Conservation (phyloP, 2,888 invertebrate species). For the Diadromus collaris region DNA sequence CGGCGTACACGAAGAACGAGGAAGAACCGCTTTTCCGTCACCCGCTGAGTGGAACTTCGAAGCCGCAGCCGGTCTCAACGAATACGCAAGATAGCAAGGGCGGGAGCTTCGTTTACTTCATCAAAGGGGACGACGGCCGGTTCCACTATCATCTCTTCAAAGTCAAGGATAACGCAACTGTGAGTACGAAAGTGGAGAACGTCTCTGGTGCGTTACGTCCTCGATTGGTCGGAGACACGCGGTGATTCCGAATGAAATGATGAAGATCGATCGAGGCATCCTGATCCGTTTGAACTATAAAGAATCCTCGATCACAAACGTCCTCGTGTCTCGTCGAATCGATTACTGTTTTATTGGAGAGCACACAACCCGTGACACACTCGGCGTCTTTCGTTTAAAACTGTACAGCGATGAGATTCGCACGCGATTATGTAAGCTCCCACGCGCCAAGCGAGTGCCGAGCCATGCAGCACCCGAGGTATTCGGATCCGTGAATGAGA, state of each 20-base stretch:
- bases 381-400: neutral
- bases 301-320: conserved; percentile 44
- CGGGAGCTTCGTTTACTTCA: conserved; percentile 86
- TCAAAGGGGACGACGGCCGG: conserved; percentile 87
- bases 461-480: conserved; percentile 28
- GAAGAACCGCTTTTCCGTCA: conserved; percentile 76
- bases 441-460: conserved; percentile 19
- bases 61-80: conserved; percentile 79
- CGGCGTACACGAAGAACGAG: conserved; percentile 72
- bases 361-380: conserved; percentile 31
- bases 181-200: conserved; percentile 80
- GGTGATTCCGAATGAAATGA: conserved; percentile 17
- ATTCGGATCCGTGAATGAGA: conserved; percentile 59
- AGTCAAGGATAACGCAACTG: conserved; percentile 85
- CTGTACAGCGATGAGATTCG: conserved; percentile 32
- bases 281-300: conserved; percentile 30
- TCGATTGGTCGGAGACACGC: neutral
- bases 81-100: conserved; percentile 83
- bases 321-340: conserved; percentile 48
- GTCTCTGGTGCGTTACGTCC: neutral
- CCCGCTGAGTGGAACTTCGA: conserved; percentile 72
- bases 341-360: conserved; percentile 54
- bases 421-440: conserved; percentile 38
- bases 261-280: conserved; percentile 45
- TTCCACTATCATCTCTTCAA: conserved; percentile 89